These are phyloP conservation scores for Pseudolycoriella hygida DNA, from an alignment of 2,888 invertebrate genomes.

Conservation along the genomic window DNA sequence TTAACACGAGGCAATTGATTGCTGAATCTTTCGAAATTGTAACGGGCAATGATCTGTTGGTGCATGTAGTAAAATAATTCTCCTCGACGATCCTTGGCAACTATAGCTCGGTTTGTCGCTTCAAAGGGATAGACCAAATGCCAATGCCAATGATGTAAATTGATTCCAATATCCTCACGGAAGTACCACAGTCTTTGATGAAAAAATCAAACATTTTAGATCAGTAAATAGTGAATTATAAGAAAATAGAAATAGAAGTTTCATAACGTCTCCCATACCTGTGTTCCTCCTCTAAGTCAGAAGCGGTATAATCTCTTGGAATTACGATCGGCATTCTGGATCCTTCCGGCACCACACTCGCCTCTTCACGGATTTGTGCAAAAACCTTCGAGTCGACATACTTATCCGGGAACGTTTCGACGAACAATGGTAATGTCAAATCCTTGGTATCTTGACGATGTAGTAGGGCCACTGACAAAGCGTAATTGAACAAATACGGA, in stretches of 20 bases:
- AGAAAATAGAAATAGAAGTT: no score
- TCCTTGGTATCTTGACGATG: slow-evolving; percentile 47
- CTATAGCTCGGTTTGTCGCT: slow-evolving; percentile 37
- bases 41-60: slow-evolving; percentile 42
- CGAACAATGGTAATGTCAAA: slow-evolving; percentile 47
- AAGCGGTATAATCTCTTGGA: slow-evolving; percentile 56
- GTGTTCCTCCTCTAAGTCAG: slow-evolving; percentile 58
- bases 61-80: slow-evolving; percentile 69
- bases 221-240: background rate
- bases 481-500: slow-evolving; percentile 56
- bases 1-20: slow-evolving; percentile 46
- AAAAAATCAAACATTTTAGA: slow-evolving; percentile 10
- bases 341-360: slow-evolving; percentile 40
- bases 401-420: slow-evolving; percentile 36
- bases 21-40: slow-evolving; percentile 58
- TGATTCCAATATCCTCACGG: slow-evolving; percentile 34
- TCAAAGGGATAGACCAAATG: slow-evolving; percentile 58
- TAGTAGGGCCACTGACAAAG: slow-evolving; percentile 48
- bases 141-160: slow-evolving; percentile 39
- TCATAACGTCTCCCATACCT: no score
- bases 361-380: slow-evolving; percentile 42
- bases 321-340: slow-evolving; percentile 43
- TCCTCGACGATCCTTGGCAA: slow-evolving; percentile 53
- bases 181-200: slow-evolving; percentile 63
- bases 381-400: slow-evolving; percentile 48